phyloP scores from a whole-genome alignment of 64 coral and sea anemone species.

The Actinia equina region DNA sequence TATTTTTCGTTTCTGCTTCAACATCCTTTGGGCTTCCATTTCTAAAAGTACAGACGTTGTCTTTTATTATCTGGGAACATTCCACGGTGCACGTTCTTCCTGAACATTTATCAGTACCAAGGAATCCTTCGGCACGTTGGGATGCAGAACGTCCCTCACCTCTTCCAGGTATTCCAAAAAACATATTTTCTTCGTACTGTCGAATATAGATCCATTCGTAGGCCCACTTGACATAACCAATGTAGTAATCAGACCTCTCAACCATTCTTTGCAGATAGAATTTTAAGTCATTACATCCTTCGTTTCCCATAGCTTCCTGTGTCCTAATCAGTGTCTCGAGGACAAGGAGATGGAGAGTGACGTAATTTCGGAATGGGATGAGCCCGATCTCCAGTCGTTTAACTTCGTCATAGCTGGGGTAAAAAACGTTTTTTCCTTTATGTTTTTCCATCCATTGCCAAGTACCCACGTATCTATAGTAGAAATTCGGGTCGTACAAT shows the following conservation, averaged over 20 bases:
- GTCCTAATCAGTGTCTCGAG: not conserved
- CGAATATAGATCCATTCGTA: conserved; percentile 12
- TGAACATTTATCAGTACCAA: not conserved
- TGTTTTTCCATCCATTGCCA: conserved; percentile 15
- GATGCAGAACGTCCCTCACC: not conserved
- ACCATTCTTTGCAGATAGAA: not conserved
- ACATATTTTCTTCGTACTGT: conserved; percentile 20
- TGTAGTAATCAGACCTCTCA: not conserved
- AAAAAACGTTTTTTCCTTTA: not conserved
- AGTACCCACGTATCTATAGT: not conserved
- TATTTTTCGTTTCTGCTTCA: not conserved
- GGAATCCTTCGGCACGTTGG: not conserved
- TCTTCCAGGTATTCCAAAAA: not conserved
- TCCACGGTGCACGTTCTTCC: not conserved
- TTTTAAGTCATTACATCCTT: not conserved
- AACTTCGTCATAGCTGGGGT: not conserved
- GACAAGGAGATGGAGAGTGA: not conserved
- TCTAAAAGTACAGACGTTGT: not conserved
- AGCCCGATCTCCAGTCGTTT: conserved; percentile 10
- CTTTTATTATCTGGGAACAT: conserved; percentile 3
- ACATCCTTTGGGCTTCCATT: not conserved
- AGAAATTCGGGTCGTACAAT: not conserved
- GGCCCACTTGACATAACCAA: conserved; percentile 1
- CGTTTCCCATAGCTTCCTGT: not conserved
- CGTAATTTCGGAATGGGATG: conserved; percentile 7